Base-by-base conservation (phyloP, 2,888 invertebrate species). In the Brachycybe producta region DNA sequence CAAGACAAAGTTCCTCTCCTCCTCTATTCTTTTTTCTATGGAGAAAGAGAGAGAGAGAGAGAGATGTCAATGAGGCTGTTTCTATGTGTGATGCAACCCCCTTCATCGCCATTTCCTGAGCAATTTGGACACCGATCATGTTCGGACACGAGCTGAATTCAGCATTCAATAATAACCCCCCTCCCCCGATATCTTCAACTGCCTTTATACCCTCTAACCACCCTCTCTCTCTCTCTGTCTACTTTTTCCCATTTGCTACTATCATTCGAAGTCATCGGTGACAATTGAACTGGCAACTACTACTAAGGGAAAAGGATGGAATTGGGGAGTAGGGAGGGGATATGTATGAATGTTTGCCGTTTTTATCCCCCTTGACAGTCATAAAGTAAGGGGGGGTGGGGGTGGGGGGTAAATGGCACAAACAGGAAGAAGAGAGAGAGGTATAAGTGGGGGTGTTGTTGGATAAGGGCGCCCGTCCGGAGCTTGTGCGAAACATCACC, bases 21-120 rank as follows among this genome's bases (percentile, higher is more conserved):
- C n/a, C n/a, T n/a, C n/a, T n/a, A n/a, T n/a, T n/a, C n/a, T n/a
- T n/a, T n/a, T n/a, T n/a, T n/a, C n/a, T n/a, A n/a, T n/a, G n/a
- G n/a, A n/a, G n/a, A n/a, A n/a, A n/a, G n/a, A n/a, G n/a, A n/a
- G n/a, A n/a, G n/a, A n/a, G n/a, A n/a, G n/a, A n/a, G n/a, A n/a
- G n/a, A n/a, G n/a, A n/a, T 28, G 32, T 36, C 46, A 46, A 46
- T 46, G 46, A 46, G 46, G 46, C 46, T 36, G 46, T 46, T 46
- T 46, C 46, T 46, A 46, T 46, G 46, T 28, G 46, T 35, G 46
- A 24, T 36, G 19, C 17, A n/a, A 35, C 36, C 36, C 34, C 36
- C 34, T 21, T 36, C 32, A 46, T 30, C 28, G 30, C 46, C 46
- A 46, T 36, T 46, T 35, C 46, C 46, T 44, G 28, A 44, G 44